Conservation (phyloP, 2,113 vertebrate species). For the Electrona antarctica region DNA sequence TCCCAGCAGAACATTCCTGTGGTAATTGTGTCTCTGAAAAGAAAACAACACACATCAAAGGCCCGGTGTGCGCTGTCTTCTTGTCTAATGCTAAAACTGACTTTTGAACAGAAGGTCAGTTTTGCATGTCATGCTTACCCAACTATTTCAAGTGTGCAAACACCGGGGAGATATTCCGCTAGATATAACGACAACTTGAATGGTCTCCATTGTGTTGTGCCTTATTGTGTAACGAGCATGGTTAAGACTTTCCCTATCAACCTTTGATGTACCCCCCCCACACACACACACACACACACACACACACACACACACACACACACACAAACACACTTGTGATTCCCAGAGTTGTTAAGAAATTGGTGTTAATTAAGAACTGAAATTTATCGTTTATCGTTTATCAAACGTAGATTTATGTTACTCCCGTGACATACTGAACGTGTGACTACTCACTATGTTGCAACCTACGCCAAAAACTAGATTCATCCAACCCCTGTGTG, state of each 20-base stretch:
- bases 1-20: conserved; percentile 48
- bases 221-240: conserved; percentile 15
- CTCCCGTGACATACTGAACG: too few species aligned
- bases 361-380: neutral
- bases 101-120: conserved; percentile 37
- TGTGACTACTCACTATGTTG: too few species aligned
- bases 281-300: too few species aligned
- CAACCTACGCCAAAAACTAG: too few species aligned
- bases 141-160: conserved; percentile 49
- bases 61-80: conserved; percentile 26
- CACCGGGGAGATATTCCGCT: conserved; percentile 38
- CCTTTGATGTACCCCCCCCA: neutral
- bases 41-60: conserved; percentile 51
- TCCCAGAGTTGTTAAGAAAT: neutral
- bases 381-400: too few species aligned
- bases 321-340: neutral
- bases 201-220: conserved; percentile 22
- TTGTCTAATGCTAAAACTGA: conserved; percentile 17
- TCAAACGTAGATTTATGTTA: neutral
- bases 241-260: neutral
- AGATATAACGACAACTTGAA: conserved; percentile 16
- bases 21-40: conserved; percentile 51
- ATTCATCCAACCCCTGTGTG: too few species aligned
- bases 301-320: too few species aligned
- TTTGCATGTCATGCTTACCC: conserved; percentile 32